phyloP scores from a whole-genome alignment of 30 jellyfish, hydroid and myxozoan genomes.

The Haliclystus octoradiatus region DNA sequence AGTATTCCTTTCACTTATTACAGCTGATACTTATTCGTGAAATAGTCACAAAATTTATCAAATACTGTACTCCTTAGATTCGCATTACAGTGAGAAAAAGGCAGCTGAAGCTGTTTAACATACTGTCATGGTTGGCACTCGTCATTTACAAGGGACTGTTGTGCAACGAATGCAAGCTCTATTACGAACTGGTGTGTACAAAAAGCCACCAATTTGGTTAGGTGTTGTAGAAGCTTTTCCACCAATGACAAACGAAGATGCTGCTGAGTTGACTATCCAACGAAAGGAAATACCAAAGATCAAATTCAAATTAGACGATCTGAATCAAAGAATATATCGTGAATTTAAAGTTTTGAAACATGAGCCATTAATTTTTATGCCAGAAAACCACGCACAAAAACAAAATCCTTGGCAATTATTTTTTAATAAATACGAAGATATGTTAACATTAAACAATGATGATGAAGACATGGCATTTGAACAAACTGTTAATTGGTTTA shows the following conservation, averaged over 20 bases:
- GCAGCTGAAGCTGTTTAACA: no score
- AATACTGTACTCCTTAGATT: no score
- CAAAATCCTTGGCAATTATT: neutral
- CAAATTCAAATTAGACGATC: neutral
- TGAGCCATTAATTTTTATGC: neutral
- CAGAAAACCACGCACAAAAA: neutral
- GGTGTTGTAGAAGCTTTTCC: no score
- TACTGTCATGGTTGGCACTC: no score
- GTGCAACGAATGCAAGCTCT: conserved; percentile 42
- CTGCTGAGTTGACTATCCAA: neutral
- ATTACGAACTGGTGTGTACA: conserved; percentile 56
- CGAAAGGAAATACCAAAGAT: neutral
- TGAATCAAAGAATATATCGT: no score
- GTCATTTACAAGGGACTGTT: conserved; percentile 82
- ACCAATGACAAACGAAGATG: neutral
- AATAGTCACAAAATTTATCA: no score
- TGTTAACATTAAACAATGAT: neutral
- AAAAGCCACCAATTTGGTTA: conserved; percentile 76
- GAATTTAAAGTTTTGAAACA: neutral
- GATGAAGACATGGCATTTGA: neutral
- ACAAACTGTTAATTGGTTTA: neutral
- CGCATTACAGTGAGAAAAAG: no score
- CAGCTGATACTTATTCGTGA: no score
- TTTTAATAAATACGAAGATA: neutral
- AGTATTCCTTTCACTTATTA: no score